Evolutionary conservation across 1,140 invertebrate genomes (phyloP).

Genomic region (Drosophila pseudoananassae): DNA sequence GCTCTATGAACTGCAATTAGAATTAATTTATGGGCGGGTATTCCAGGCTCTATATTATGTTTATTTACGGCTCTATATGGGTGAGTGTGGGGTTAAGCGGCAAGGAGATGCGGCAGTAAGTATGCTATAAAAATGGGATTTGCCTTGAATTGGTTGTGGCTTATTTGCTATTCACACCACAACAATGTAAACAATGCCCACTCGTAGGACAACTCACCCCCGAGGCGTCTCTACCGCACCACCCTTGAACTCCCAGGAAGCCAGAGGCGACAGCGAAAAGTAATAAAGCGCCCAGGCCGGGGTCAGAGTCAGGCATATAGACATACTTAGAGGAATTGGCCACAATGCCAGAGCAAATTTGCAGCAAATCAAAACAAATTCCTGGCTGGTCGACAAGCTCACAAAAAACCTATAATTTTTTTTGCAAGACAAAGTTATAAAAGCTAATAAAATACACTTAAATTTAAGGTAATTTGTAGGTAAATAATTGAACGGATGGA

Average conservation of each 20-base stretch:
- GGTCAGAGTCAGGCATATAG: conserved; percentile 13
- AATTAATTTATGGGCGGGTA: conserved; percentile 43
- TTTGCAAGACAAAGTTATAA: background rate
- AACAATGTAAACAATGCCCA: conserved; percentile 73
- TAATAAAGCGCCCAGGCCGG: conserved; percentile 64
- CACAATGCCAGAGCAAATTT: conserved; percentile 71
- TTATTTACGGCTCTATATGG: background rate
- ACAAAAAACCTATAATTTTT: conserved; percentile 33
- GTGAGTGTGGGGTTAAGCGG: background rate
- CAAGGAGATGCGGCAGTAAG: conserved; percentile 24
- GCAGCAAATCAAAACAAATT: conserved; percentile 82
- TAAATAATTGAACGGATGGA: too few relatives aligned
- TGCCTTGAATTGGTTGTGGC: conserved; percentile 59
- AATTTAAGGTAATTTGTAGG: too few relatives aligned
- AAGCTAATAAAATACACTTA: conserved; percentile 4
- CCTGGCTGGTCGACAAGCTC: conserved; percentile 29
- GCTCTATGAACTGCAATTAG: conserved; percentile 64
- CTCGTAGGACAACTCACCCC: conserved; percentile 58
- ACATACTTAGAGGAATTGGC: conserved; percentile 11
- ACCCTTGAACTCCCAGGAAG: background rate
- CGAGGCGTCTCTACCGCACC: conserved; percentile 16
- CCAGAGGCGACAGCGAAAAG: conserved; percentile 66
- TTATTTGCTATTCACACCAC: conserved; percentile 81
- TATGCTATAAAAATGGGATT: conserved; percentile 46
- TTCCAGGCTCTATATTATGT: background rate